Evolutionary conservation across 2,888 invertebrate genomes (phyloP).

Genomic region (Campoplex capitator): DNA sequence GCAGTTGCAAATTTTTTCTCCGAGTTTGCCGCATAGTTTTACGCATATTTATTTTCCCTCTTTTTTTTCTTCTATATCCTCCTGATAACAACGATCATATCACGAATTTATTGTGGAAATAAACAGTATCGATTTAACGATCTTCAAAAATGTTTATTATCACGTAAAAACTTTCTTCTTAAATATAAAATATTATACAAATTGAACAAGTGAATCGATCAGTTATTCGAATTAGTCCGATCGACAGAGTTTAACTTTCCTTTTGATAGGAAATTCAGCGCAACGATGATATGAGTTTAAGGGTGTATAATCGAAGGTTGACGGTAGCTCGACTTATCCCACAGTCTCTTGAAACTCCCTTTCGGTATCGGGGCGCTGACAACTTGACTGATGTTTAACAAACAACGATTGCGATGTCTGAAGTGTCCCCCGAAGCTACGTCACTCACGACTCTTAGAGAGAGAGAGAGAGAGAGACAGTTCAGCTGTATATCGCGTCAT

Average conservation of each 20-base stretch:
- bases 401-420: constrained; percentile 76
- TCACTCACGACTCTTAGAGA: constrained; percentile 70
- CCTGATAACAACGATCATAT: not conserved
- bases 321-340: constrained; percentile 33
- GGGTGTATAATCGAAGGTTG: constrained; percentile 16
- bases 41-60: not conserved
- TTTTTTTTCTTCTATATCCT: not conserved
- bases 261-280: not conserved
- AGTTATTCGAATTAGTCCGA: not conserved
- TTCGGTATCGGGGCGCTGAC: constrained; percentile 71
- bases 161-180: too few species aligned
- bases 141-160: not conserved
- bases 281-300: constrained; percentile 32
- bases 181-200: not conserved
- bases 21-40: not conserved
- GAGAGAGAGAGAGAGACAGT: constrained; percentile 4
- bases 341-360: constrained; percentile 38
- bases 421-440: constrained; percentile 73
- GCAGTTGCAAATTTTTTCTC: not conserved
- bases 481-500: constrained; percentile 73
- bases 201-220: not conserved
- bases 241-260: not conserved
- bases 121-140: not conserved
- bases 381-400: constrained; percentile 80
- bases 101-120: not conserved